Percentiles rank a stretch among this genome's conserved stretches.
phyloP scores from a whole-genome alignment of 2,797 vertebrate genomes.

The Parauchenoglanis punctatus region DNA sequence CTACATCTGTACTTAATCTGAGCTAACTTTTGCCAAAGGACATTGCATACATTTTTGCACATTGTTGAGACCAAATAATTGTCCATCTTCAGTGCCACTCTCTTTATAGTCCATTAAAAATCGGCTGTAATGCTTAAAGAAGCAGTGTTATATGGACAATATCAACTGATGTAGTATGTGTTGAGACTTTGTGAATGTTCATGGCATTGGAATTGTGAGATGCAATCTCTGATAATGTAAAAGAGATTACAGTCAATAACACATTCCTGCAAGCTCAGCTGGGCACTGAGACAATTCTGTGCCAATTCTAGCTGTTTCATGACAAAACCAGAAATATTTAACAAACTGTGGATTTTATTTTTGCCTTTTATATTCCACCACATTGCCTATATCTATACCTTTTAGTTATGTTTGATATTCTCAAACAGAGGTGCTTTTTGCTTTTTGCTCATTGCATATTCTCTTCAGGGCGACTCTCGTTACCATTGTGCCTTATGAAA shows the following conservation, averaged over 20 bases:
- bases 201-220: not conserved
- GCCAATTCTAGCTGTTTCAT: conserved; percentile 32
- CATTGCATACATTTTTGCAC: conserved; percentile 68
- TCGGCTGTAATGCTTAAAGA: conserved; percentile 33
- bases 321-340: conserved; percentile 25
- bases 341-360: conserved; percentile 31
- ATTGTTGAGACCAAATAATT: conserved; percentile 49
- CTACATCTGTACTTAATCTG: conserved; percentile 16
- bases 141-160: conserved; percentile 31
- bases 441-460: conserved; percentile 32
- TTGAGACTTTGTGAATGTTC: conserved; percentile 13
- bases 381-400: conserved; percentile 10
- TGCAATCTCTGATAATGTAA: conserved; percentile 13
- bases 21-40: conserved; percentile 58
- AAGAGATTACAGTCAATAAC: conserved; percentile 12
- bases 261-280: conserved; percentile 6
- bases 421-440: conserved; percentile 38
- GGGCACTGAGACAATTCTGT: conserved; percentile 30
- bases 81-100: conserved; percentile 4
- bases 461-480: conserved; percentile 31
- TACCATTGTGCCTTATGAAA: conserved; percentile 55
- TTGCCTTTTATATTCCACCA: conserved; percentile 41
- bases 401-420: conserved; percentile 2
- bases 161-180: conserved; percentile 7
- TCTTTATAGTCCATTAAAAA: conserved; percentile 32